Evolutionary conservation across 2,113 vertebrate genomes (phyloP).

Genomic region (Apistogramma diplotaenia): DNA sequence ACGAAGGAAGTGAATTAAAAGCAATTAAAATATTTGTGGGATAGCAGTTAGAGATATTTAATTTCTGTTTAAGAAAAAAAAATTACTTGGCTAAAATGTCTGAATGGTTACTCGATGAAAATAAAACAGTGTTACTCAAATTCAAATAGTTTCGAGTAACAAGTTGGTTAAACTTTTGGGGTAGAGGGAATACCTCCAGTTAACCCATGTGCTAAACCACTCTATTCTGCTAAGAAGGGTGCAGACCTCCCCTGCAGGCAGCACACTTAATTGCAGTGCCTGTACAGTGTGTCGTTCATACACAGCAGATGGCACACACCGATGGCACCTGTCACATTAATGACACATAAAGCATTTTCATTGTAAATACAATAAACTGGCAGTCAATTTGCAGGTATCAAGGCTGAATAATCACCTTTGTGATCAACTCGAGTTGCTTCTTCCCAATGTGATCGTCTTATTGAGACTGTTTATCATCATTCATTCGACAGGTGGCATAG

Average conservation of each 20-base stretch:
- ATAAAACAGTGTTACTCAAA: neutral
- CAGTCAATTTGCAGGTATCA: neutral
- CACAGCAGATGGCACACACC: constrained; percentile 24
- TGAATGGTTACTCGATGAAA: neutral
- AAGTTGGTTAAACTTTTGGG: neutral
- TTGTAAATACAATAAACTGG: constrained; percentile 10
- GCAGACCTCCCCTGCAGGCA: constrained; percentile 75
- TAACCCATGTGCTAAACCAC: neutral
- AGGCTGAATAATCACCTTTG: neutral
- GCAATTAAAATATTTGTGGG: constrained; percentile 20
- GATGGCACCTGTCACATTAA: constrained; percentile 15
- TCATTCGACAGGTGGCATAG: neutral
- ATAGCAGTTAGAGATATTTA: neutral
- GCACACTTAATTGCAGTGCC: constrained; percentile 35
- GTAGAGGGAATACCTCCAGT: neutral
- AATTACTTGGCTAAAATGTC: neutral
- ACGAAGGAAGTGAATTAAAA: constrained; percentile 1
- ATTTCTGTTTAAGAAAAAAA: neutral
- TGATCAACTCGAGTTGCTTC: neutral
- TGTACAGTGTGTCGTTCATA: constrained; percentile 2
- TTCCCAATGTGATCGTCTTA: neutral
- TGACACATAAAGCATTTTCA: constrained; percentile 11
- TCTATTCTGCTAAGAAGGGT: constrained; percentile 44
- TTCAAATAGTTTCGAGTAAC: neutral
- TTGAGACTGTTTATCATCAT: neutral